Conservation (phyloP, 2,797 vertebrate genomes). For the Chaenodraco wilsoni region DNA sequence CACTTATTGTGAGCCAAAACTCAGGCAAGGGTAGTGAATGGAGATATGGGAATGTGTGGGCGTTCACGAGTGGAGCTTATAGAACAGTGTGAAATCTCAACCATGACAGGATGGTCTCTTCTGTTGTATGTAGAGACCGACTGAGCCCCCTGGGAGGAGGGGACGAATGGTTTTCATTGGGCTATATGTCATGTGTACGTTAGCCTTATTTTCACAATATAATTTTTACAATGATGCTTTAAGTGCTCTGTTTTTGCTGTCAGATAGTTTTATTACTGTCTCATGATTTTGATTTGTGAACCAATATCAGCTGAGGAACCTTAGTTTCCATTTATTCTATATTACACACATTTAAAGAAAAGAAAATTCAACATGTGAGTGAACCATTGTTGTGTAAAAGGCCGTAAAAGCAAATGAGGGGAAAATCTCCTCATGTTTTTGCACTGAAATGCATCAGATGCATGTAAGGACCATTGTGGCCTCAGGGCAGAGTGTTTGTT, state of each 20-base stretch:
- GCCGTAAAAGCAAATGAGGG: conserved; percentile 12
- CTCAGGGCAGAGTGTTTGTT: conserved; percentile 24
- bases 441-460: conserved; percentile 9
- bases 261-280: conserved; percentile 38
- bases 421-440: conserved; percentile 5
- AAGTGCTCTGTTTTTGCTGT: conserved; percentile 22
- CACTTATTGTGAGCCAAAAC: conserved; percentile 77
- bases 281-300: conserved; percentile 42
- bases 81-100: conserved; percentile 66
- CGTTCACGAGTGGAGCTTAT: conserved; percentile 63
- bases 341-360: conserved; percentile 8
- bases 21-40: conserved; percentile 74
- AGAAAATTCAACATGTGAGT: background rate
- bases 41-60: conserved; percentile 68
- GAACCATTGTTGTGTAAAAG: background rate
- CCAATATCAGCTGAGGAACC: background rate
- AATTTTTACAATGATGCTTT: conserved; percentile 54
- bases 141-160: conserved; percentile 24
- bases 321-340: conserved; percentile 1
- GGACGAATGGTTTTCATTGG: conserved; percentile 28
- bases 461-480: conserved; percentile 16
- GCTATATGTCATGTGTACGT: conserved; percentile 40
- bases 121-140: conserved; percentile 30
- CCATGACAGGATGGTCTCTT: conserved; percentile 55
- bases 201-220: conserved; percentile 43